phyloP scores from a whole-genome alignment of 2,888 invertebrate genomes.

The Coenonympha glycerion region DNA sequence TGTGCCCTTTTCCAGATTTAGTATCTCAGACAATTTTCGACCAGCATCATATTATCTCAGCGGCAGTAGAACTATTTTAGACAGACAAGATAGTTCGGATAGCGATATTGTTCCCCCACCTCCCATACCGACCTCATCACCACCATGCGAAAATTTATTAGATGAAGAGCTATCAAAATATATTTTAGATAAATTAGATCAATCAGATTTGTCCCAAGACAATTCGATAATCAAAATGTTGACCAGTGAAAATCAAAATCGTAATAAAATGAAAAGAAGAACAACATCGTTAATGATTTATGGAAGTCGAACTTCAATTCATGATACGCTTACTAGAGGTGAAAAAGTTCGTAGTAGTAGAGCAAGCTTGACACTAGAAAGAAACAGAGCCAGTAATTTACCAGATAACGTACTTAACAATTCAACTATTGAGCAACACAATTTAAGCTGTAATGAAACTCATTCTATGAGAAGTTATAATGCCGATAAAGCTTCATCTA shows the following conservation, averaged over 20 bases:
- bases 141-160: conserved; percentile 83
- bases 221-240: conserved; percentile 71
- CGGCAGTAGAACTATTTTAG: conserved; percentile 79
- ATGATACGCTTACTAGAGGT: conserved; percentile 69
- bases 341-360: conserved; percentile 68
- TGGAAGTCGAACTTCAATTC: conserved; percentile 69
- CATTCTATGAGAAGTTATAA: conserved; percentile 66
- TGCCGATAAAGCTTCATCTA: conserved; percentile 65
- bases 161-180: conserved; percentile 74
- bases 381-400: conserved; percentile 46
- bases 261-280: conserved; percentile 64
- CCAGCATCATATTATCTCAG: conserved; percentile 91
- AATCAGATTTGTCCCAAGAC: conserved; percentile 64
- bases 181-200: conserved; percentile 71
- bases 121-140: conserved; percentile 84
- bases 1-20: conserved; percentile 80
- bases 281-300: conserved; percentile 72
- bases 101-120: conserved; percentile 87
- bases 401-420: conserved; percentile 45
- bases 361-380: conserved; percentile 60
- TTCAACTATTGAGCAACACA: conserved; percentile 53
- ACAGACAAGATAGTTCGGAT: conserved; percentile 86
- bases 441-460: conserved; percentile 58
- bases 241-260: conserved; percentile 63
- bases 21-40: conserved; percentile 90